A percentile compares a stretch with the other conserved stretches of the same genome.
phyloP scores from a whole-genome alignment of 2,888 invertebrate species.

The Himalopsyche japonica region DNA sequence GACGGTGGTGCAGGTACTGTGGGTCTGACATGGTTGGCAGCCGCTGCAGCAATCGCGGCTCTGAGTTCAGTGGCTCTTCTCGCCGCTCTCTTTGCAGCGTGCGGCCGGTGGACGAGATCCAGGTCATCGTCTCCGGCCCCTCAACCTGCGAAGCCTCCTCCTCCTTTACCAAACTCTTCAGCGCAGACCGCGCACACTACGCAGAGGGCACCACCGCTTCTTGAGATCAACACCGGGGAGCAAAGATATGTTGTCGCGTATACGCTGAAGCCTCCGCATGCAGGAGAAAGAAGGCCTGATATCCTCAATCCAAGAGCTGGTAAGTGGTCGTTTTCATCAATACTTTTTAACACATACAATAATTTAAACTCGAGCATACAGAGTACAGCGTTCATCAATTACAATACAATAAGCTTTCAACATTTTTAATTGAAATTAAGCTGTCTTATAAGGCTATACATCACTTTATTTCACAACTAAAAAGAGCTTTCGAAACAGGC shows the following conservation, averaged over 20 bases:
- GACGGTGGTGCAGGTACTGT: conserved; percentile 73
- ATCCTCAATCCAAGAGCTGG: conserved; percentile 79
- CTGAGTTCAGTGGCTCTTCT: conserved; percentile 50
- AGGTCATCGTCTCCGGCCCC: conserved; percentile 49
- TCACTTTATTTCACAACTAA: no score
- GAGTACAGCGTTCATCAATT: no score
- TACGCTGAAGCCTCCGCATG: conserved; percentile 73
- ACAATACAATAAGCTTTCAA: no score
- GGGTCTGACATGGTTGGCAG: conserved; percentile 65
- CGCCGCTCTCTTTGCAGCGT: conserved; percentile 38
- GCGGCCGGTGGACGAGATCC: conserved; percentile 41
- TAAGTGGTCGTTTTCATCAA: conserved; percentile 44
- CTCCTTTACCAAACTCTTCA: conserved; percentile 48
- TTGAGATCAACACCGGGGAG: conserved; percentile 73
- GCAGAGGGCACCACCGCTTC: conserved; percentile 52
- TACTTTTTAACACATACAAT: no score
- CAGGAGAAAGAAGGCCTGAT: conserved; percentile 74
- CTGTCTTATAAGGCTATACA: no score
- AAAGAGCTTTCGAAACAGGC: no score
- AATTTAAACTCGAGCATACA: no score
- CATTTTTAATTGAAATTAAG: no score
- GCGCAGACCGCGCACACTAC: conserved; percentile 49
- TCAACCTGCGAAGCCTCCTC: conserved; percentile 51
- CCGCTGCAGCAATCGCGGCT: conserved; percentile 49
- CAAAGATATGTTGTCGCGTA: conserved; percentile 85